These are phyloP conservation scores for Sarcophaga rosellei DNA, from an alignment of 2,888 invertebrate species.

Conservation along the genomic window DNA sequence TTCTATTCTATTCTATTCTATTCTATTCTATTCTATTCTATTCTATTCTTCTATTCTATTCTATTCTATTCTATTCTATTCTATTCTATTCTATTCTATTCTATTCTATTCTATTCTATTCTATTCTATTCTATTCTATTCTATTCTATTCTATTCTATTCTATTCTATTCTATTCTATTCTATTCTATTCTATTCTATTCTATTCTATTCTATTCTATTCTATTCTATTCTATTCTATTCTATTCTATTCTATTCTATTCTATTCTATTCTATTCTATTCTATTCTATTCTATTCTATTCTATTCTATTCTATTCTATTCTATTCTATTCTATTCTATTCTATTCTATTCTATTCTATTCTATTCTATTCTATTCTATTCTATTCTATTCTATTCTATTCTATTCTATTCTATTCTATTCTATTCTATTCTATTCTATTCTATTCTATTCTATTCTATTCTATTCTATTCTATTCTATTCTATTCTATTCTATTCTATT, in stretches of 20 bases:
- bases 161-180: conserved; percentile 44
- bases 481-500: conserved; percentile 38
- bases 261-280: conserved; percentile 27
- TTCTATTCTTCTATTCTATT: neutral
- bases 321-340: conserved; percentile 44
- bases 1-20: conserved; percentile 46
- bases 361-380: conserved; percentile 45
- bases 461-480: conserved; percentile 30
- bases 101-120: neutral
- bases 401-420: conserved; percentile 42
- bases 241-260: conserved; percentile 43
- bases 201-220: conserved; percentile 40
- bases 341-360: conserved; percentile 46
- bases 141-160: conserved; percentile 43
- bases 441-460: conserved; percentile 35
- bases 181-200: conserved; percentile 43
- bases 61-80: conserved; percentile 46
- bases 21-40: conserved; percentile 43
- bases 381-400: conserved; percentile 42
- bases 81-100: conserved; percentile 45
- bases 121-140: conserved; percentile 45
- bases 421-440: conserved; percentile 34
- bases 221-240: conserved; percentile 42
- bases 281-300: conserved; percentile 35
- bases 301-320: conserved; percentile 44